Evolutionary conservation across 2,888 invertebrate species (phyloP), one percentile per base, ranked within the genome.

Genomic region (Andrena trimmerana): DNA sequence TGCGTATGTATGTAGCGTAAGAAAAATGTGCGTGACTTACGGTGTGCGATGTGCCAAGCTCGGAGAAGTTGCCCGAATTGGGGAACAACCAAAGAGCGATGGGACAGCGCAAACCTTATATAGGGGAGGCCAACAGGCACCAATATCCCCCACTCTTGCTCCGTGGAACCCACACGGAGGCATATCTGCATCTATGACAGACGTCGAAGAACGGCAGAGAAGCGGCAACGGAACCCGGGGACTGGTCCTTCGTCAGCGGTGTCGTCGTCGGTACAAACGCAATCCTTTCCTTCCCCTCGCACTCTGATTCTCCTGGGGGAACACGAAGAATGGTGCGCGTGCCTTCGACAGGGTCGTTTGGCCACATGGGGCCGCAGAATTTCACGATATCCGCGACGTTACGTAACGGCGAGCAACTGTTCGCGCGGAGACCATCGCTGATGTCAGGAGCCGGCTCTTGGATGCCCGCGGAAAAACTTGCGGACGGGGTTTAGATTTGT

Each of bases 11-110:
- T 27, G 42, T 42, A 13, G 42, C 13, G 42, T 52, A 20, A 52
- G 69, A 31, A 59, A 16, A 8, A 48, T 50, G 29, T 36, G 24
- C 54, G 27, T 24, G 27, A 93, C 93, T 93, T 93, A 93, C 93
- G 79, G 84, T 88, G 89, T 91, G 85, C 84, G 83, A 88, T 82
- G 88, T 91, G 92, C 91, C 92, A 93, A 93, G 92, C 92, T 92
- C 87, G 92, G 89, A 88, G 91, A 92, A 93, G 92, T 92, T 92
- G 91, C 92, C 93, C 93, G 88, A 88, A 88, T 87, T 89, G 90
- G 93, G 93, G 92, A 93, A 92, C 93, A 93, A 93, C 92, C 92
- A 88, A 92, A 89, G 89, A 81, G 86, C 88, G 84, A 81, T 68
- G 87, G 84, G 86, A 88, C 89, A 86, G 85, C 88, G 79, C 86